Evolutionary conservation across 1,140 invertebrate genomes (phyloP), one percentile per base, ranked within the genome.

Genomic region (Lordiphosa clarofinis): DNA sequence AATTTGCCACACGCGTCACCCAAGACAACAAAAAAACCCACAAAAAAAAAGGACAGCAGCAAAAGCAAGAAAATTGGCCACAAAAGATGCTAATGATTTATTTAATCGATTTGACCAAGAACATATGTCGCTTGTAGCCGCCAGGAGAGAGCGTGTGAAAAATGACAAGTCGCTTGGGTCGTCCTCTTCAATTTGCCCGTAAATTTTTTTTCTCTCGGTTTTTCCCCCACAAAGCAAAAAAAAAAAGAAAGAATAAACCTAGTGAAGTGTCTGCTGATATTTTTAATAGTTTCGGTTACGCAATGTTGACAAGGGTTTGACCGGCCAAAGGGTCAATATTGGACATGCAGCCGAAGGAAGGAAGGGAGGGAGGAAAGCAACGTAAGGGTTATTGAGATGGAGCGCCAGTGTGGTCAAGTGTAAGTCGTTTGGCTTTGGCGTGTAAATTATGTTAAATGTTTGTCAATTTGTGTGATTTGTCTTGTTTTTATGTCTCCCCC

Each of bases 31-130:
- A 53, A 42, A 15, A 33, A 33, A 54, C 57, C 53, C 19, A 53
- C 43, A 15, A 33, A 33, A 54, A 61, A 56, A 67, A 69, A 48
- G 21, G 39, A 52, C 38, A 37, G 24, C 5, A 62, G 28, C 35
- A 39, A 28, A 36, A 53, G 53, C 76, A 79, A 78, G 71, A 73
- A 76, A 87, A 87, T 86, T 79, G 86, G 73, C 70, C 69, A 86
- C 86, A 87, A 87, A 87, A 87, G 86, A 87, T 87, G 86, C 86
- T 87, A 87, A 87, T 87, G 86, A 87, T 87, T 87, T 87, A 87
- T 87, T 86, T 87, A 87, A 87, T 87, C 86, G 86, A 87, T 87
- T 87, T 87, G 86, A 87, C 79, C 86, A 87, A 82, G 74, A 81
- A 81, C 81, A 86, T 81, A 86, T 86, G 81, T 82, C 58, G 56